Evolutionary conservation across 2,113 vertebrate genomes (phyloP), one percentile per base, ranked within the genome.

Genomic region (Ranitomeya imitator): DNA sequence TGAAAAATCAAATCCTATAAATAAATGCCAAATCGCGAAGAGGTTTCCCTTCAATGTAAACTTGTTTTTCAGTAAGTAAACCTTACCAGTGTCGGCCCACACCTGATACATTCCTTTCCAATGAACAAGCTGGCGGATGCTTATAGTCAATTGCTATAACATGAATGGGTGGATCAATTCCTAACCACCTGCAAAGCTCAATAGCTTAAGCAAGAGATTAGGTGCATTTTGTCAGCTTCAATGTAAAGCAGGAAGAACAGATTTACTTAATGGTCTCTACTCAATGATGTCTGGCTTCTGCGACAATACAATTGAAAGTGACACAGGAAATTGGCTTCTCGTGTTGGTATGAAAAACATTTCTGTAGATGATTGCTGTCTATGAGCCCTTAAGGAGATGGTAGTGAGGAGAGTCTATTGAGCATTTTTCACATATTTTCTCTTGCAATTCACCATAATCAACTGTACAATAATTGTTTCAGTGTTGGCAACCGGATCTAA

Each of bases 211-310:
- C 31, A 37, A 83, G 81, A 83, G 81, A 83, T 83, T 83, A 83
- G 61, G 37, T 83, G 37, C 37, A 7, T 83, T 81, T 52, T 83
- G 21, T 83, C 61, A 52, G 61, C 81, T 83, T 83, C 63, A 67
- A 67, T 83, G 37, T 83, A 83, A 83, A 65, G 61, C 60, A 83
- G 81, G 60, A 83, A 83, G 81, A 83, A 83, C 81, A 67, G 81
- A 83, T 83, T 67, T 83, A 83, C 59, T 83, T 54, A 83, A 83
- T 65, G 61, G 61, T 67, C 81, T 83, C 37, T 21, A 7, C 18
- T 83, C 81, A 65, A 67, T 83, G 81, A 67, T 67, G 81, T 83
- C 81, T 83, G 81, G 81, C 61, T 45, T 54, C 59, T 51, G 31
- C 37, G 79, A 67, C 81, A 83, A 83, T 67, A 15, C 61, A 6